These are phyloP conservation scores for Cryptoprocta ferox DNA, from an alignment of 2,797 vertebrate genomes.

Conservation along the genomic window DNA sequence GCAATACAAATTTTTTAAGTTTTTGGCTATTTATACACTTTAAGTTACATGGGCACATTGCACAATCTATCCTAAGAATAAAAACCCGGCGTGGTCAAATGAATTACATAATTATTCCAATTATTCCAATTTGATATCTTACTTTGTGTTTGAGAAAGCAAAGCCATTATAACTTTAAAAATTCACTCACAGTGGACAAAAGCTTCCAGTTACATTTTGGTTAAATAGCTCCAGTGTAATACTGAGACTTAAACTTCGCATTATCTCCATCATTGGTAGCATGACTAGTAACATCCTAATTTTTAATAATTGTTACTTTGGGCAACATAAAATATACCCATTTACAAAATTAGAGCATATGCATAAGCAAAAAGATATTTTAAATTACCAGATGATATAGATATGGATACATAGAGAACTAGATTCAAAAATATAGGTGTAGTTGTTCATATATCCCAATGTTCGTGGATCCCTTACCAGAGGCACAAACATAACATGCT, in stretches of 20 bases:
- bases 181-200: neutral
- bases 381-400: neutral
- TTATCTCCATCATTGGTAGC: neutral
- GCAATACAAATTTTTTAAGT: neutral
- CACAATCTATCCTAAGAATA: neutral
- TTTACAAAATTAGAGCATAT: neutral
- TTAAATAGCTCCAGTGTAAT: neutral
- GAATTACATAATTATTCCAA: neutral
- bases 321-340: neutral
- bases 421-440: neutral
- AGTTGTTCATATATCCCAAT: neutral
- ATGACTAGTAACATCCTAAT: neutral
- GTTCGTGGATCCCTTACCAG: neutral
- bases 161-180: neutral
- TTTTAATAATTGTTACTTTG: conserved; percentile 12
- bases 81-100: neutral
- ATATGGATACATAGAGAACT: neutral
- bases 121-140: neutral
- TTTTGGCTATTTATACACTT: neutral
- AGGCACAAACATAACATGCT: neutral
- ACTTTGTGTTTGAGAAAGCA: neutral
- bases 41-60: neutral
- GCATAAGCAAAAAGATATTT: neutral
- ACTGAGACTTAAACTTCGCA: neutral
- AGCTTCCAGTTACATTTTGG: neutral